Conservation (phyloP, 2,888 invertebrate genomes). For the Archaeoteleia sp. region DNA sequence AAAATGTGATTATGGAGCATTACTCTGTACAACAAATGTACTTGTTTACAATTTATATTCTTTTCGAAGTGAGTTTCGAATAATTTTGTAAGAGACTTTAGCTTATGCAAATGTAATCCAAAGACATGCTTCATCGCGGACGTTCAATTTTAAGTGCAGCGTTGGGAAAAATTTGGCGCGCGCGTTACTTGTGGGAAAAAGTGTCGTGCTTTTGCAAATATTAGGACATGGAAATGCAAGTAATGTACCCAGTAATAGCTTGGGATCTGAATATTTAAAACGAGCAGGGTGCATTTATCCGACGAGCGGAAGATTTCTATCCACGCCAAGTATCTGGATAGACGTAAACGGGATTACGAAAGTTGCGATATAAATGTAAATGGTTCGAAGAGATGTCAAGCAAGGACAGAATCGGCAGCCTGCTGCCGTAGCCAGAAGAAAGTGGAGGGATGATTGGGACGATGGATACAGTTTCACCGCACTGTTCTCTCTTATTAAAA, state of each 20-base stretch:
- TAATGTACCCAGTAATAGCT: slow-evolving; percentile 31
- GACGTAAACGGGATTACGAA: slow-evolving; percentile 64
- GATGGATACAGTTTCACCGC: slow-evolving; percentile 58
- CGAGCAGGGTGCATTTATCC: slow-evolving; percentile 50
- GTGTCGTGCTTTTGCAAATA: slow-evolving; percentile 9
- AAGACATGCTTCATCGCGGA: no score
- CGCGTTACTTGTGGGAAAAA: background rate
- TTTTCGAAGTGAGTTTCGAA: no score
- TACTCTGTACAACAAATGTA: no score
- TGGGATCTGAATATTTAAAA: slow-evolving; percentile 47
- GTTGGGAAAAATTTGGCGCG: background rate
- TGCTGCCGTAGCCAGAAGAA: slow-evolving; percentile 23
- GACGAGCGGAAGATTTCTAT: slow-evolving; percentile 37
- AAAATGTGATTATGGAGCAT: no score
- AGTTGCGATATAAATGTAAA: slow-evolving; percentile 70
- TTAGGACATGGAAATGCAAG: slow-evolving; percentile 21
- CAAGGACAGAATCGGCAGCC: slow-evolving; percentile 34
- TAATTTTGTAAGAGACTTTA: no score
- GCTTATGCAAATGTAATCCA: no score
- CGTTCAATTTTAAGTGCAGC: no score
- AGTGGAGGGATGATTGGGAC: slow-evolving; percentile 51
- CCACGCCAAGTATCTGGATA: slow-evolving; percentile 57
- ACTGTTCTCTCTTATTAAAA: slow-evolving; percentile 71
- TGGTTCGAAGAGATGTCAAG: slow-evolving; percentile 53
- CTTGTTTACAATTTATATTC: no score